Percentiles rank a stretch among this genome's conserved stretches.
Conservation (phyloP, 2,888 invertebrate species). For the Adelphocoris suturalis region DNA sequence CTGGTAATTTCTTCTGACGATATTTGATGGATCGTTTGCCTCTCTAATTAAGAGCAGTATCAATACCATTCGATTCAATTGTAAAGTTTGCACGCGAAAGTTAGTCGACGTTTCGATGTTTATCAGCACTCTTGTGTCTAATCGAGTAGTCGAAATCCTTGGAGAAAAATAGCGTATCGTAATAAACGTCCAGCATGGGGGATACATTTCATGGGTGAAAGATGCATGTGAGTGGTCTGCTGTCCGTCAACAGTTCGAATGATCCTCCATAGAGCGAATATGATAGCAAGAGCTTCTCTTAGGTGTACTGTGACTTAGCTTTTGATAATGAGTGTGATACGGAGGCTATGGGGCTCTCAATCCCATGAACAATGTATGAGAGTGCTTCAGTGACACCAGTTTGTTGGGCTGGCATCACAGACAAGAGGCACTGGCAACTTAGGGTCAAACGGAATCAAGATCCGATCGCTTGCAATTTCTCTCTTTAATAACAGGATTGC, state of each 20-base stretch:
- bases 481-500: conserved; percentile 75
- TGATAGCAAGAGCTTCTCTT: conserved; percentile 55
- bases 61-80: neutral
- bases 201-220: too few relatives aligned
- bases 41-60: neutral
- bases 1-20: neutral
- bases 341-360: conserved; percentile 49
- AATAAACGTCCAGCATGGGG: neutral
- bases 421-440: conserved; percentile 73
- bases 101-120: neutral
- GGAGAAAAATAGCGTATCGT: neutral
- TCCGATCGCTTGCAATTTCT: conserved; percentile 74
- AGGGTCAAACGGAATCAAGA: conserved; percentile 75
- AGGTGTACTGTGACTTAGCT: conserved; percentile 23
- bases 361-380: conserved; percentile 40
- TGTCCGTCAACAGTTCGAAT: conserved; percentile 22
- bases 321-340: conserved; percentile 13
- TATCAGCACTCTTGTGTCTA: neutral
- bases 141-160: neutral
- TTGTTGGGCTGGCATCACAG: conserved; percentile 73
- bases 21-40: neutral
- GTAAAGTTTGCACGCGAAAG: neutral
- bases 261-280: conserved; percentile 44
- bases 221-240: too few relatives aligned
- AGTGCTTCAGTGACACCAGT: conserved; percentile 63